phyloP scores from a whole-genome alignment of 2,797 vertebrate genomes.

The Neosilurus mollespiculum region DNA sequence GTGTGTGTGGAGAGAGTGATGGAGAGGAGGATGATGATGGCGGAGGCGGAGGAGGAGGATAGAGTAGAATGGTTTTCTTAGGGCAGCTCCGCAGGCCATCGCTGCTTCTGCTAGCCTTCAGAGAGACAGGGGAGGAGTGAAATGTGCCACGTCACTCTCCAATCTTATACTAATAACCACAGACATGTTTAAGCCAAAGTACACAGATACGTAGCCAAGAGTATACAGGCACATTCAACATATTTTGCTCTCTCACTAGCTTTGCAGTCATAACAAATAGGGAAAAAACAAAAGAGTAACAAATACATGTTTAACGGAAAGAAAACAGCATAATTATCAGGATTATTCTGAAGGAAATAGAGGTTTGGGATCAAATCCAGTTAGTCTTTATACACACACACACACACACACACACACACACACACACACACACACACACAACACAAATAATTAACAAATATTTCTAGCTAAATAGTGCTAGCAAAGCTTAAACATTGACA shows the following conservation, averaged over 20 bases:
- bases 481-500: background rate
- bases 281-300: background rate
- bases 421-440: conserved; percentile 34
- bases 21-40: conserved; percentile 64
- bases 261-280: background rate
- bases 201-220: background rate
- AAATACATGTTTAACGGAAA: background rate
- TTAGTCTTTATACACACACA: background rate
- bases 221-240: background rate
- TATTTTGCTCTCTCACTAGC: background rate
- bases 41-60: conserved; percentile 69
- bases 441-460: conserved; percentile 35
- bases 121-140: conserved; percentile 60
- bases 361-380: background rate
- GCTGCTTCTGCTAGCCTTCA: conserved; percentile 76
- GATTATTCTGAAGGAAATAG: background rate
- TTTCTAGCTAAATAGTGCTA: too few species aligned
- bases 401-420: background rate
- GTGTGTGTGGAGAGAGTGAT: conserved; percentile 73
- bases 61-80: conserved; percentile 97
- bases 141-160: conserved; percentile 28
- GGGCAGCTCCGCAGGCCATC: conserved; percentile 88
- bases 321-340: background rate
- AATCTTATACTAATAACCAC: conserved; percentile 20
- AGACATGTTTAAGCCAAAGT: background rate